phyloP scores from a whole-genome alignment of 2,797 vertebrate species.

The Molothrus aeneus region DNA sequence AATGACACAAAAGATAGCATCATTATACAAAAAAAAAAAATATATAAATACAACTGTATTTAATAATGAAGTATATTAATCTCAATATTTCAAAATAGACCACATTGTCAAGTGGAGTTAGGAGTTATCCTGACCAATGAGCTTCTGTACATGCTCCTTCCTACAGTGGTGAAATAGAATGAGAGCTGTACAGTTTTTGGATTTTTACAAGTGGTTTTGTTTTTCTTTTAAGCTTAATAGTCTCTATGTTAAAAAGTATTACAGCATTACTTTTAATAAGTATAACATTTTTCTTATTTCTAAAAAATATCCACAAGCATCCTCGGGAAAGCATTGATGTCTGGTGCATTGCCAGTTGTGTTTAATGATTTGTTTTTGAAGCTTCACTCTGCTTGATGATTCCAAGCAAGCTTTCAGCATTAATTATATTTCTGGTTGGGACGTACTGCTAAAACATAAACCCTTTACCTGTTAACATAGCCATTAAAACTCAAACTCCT shows the following conservation, averaged over 20 bases:
- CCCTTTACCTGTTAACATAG: background rate
- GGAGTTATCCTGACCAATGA: background rate
- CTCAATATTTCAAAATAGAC: background rate
- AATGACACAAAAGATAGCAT: background rate
- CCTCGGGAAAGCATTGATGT: background rate
- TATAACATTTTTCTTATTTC: background rate
- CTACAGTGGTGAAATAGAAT: background rate
- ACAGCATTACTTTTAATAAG: background rate
- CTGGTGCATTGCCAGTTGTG: background rate
- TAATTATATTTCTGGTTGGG: conserved; percentile 26
- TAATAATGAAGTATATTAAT: background rate
- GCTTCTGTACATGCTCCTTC: background rate
- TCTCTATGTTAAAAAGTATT: background rate
- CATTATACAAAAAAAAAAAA: background rate
- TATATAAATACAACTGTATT: background rate
- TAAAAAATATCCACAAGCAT: background rate
- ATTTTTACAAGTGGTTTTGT: background rate
- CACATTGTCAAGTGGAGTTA: background rate
- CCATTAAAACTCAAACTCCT: background rate
- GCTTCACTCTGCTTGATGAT: background rate
- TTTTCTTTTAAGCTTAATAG: background rate
- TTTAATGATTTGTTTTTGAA: conserved; percentile 50
- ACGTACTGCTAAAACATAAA: background rate
- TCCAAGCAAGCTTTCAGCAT: conserved; percentile 41
- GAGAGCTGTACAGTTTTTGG: background rate